Percentiles rank a stretch among this genome's conserved stretches.
These are phyloP conservation scores for Scarus forsteni DNA, from an alignment of 2,797 vertebrate genomes.

Conservation along the genomic window DNA sequence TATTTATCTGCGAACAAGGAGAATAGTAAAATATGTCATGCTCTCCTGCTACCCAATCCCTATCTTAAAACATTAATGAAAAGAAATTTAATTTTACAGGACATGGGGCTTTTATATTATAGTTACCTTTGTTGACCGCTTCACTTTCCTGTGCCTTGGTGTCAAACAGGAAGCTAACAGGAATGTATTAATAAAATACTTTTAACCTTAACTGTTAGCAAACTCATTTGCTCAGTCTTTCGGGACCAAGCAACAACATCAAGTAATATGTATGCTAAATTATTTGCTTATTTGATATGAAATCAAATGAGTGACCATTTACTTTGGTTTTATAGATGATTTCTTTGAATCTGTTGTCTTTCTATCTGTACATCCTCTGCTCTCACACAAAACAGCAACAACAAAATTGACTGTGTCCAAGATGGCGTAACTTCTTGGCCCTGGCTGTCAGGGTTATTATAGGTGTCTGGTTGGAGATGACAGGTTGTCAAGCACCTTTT, in stretches of 20 bases:
- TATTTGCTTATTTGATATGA: slow-evolving; percentile 4
- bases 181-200: no score
- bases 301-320: slow-evolving; percentile 12
- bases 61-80: no score
- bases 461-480: slow-evolving; percentile 50
- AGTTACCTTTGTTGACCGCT: no score
- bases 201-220: background rate
- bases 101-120: no score
- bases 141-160: no score
- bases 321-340: slow-evolving; percentile 25
- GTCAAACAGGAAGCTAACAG: no score
- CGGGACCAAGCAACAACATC: background rate
- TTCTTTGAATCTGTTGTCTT: slow-evolving; percentile 29
- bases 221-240: slow-evolving; percentile 3
- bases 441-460: slow-evolving; percentile 55
- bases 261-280: slow-evolving; percentile 30
- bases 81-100: no score
- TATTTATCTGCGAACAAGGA: no score
- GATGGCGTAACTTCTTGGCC: slow-evolving; percentile 22
- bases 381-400: slow-evolving; percentile 33
- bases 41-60: no score
- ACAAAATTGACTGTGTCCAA: slow-evolving; percentile 26
- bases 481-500: slow-evolving; percentile 47
- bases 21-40: no score
- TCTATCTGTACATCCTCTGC: slow-evolving; percentile 8